Percentiles rank a stretch among this genome's conserved stretches.
Evolutionary conservation across 2,797 vertebrate genomes (phyloP).

Genomic region (Steatocranus sp.): DNA sequence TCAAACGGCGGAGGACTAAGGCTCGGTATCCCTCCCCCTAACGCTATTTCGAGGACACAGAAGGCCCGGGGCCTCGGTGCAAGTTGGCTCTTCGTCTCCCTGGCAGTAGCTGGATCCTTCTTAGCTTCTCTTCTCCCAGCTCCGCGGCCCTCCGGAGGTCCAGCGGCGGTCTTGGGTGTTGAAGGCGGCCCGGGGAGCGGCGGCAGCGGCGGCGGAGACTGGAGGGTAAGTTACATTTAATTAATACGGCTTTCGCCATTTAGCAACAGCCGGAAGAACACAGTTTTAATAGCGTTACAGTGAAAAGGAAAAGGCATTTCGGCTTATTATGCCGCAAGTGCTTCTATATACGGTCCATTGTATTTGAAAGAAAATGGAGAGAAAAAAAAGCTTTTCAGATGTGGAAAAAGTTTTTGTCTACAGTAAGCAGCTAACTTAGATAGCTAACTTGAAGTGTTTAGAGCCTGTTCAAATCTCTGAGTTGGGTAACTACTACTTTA

Average conservation of each 20-base stretch:
- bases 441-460: conserved; percentile 20
- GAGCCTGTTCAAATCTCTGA: conserved; percentile 1
- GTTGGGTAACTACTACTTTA: neutral
- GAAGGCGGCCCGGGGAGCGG: conserved; percentile 76
- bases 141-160: conserved; percentile 70
- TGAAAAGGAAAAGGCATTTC: neutral
- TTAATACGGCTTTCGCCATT: neutral
- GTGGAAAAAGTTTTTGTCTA: conserved; percentile 53
- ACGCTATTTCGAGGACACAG: conserved; percentile 52
- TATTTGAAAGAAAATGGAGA: conserved; percentile 19
- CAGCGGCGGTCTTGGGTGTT: conserved; percentile 71
- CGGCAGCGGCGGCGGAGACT: conserved; percentile 64
- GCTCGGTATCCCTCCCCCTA: conserved; percentile 43
- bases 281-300: neutral
- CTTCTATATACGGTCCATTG: neutral
- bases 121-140: conserved; percentile 60
- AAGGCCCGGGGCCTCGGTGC: conserved; percentile 73
- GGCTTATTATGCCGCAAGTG: neutral
- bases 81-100: conserved; percentile 51
- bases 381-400: conserved; percentile 28
- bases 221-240: conserved; percentile 30
- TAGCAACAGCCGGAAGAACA: neutral
- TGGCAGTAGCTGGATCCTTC: conserved; percentile 48
- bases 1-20: conserved; percentile 50
- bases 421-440: conserved; percentile 20